phyloP scores from a whole-genome alignment of 2,888 invertebrate species.

The Rotaria socialis region DNA sequence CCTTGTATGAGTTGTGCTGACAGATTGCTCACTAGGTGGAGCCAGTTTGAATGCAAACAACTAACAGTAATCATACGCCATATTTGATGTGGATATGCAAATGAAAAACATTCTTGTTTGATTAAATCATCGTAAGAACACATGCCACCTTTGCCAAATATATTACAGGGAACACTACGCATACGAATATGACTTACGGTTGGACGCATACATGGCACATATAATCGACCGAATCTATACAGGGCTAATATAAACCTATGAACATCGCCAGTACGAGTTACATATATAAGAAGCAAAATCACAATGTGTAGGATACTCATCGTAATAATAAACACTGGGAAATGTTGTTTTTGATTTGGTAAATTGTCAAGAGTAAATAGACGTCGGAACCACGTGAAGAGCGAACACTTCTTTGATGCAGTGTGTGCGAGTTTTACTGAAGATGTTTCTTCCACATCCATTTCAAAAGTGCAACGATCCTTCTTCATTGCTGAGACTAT shows the following conservation, averaged over 20 bases:
- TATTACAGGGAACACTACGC: neutral
- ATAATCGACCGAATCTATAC: too few relatives aligned
- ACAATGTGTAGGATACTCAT: neutral
- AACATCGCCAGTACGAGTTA: too few relatives aligned
- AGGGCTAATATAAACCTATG: too few relatives aligned
- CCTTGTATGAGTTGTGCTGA: neutral
- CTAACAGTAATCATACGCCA: neutral
- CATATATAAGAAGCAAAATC: neutral
- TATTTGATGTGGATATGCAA: neutral
- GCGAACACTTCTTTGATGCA: too few relatives aligned
- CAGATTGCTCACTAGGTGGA: neutral
- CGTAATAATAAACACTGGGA: neutral
- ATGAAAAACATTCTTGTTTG: neutral
- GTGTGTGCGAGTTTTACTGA: too few relatives aligned
- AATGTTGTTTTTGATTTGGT: neutral
- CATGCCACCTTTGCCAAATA: neutral
- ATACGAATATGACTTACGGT: neutral
- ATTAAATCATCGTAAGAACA: neutral
- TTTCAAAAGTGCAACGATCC: too few relatives aligned
- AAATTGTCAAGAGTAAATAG: neutral
- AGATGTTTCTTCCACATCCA: too few relatives aligned
- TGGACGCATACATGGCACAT: neutral
- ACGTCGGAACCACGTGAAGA: neutral
- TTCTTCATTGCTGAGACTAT: too few relatives aligned
- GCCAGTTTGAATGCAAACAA: neutral